Evolutionary conservation across 2,113 vertebrate species (phyloP).

Genomic region (Zosterops pallidus): DNA sequence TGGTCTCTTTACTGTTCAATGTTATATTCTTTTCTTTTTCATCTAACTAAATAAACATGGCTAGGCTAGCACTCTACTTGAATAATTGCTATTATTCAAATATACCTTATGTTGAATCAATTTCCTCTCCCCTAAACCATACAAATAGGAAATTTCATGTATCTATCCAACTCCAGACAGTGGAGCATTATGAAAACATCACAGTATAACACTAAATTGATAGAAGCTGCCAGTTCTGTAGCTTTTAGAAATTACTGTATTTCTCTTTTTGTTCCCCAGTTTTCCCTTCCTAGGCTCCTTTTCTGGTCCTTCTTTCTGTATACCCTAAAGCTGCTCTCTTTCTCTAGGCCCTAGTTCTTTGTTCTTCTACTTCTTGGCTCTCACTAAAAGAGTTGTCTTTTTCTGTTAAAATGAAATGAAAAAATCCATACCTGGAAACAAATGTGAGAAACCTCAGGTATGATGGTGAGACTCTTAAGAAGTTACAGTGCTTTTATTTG

Average conservation of each 20-base stretch:
- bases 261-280: neutral
- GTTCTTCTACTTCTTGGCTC: neutral
- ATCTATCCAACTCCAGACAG: neutral
- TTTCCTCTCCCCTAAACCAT: neutral
- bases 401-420: neutral
- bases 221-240: neutral
- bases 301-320: neutral
- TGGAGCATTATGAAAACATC: neutral
- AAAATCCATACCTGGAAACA: neutral
- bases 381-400: neutral
- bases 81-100: neutral
- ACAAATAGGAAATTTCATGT: neutral
- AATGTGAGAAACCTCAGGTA: neutral
- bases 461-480: neutral
- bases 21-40: neutral
- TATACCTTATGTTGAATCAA: neutral
- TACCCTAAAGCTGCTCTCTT: neutral
- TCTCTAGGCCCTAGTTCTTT: neutral
- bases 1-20: neutral
- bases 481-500: neutral
- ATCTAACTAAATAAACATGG: neutral
- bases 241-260: neutral
- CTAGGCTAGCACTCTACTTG: neutral
- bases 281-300: neutral
- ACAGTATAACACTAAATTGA: neutral